Evolutionary conservation across 2,888 invertebrate species (phyloP).

Genomic region (Caenorhabditis japonica): DNA sequence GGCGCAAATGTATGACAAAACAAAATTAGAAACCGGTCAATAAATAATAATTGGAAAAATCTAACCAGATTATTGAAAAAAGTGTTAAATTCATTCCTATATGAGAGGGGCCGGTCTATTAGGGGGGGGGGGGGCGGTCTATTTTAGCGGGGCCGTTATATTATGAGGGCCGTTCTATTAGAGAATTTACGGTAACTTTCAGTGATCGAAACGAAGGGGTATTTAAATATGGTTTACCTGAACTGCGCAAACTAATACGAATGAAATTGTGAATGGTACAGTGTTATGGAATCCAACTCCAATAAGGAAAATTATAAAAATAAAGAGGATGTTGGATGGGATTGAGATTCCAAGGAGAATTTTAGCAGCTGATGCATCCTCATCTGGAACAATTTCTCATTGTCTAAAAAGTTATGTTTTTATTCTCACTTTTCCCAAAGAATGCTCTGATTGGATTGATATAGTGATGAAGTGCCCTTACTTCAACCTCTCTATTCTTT

Average conservation of each 20-base stretch:
- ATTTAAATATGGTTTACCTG: slow-evolving; percentile 44
- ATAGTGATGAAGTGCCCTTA: slow-evolving; percentile 37
- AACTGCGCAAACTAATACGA: slow-evolving; percentile 55
- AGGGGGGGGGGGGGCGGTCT: too few relatives aligned
- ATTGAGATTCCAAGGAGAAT: slow-evolving; percentile 66
- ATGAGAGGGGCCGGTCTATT: too few relatives aligned
- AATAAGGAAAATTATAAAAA: slow-evolving; percentile 62
- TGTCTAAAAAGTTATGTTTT: neutral
- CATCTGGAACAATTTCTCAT: slow-evolving; percentile 53
- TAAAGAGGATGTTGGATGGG: slow-evolving; percentile 69
- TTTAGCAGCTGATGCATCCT: slow-evolving; percentile 65
- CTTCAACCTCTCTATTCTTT: slow-evolving; percentile 55
- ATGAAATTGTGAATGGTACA: slow-evolving; percentile 54
- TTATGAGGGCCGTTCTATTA: too few relatives aligned
- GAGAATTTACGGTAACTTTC: too few relatives aligned
- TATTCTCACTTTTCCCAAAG: slow-evolving; percentile 48
- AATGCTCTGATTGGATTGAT: slow-evolving; percentile 55
- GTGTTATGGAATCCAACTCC: slow-evolving; percentile 58
- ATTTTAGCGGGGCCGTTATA: too few relatives aligned
- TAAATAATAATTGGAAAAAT: too few relatives aligned
- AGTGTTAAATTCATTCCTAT: too few relatives aligned
- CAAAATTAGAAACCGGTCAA: too few relatives aligned
- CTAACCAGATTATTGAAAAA: too few relatives aligned
- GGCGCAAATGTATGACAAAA: too few relatives aligned
- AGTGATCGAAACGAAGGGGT: neutral